Evolutionary conservation across 2,113 vertebrate species (phyloP).

Genomic region (Chloebia gouldiae): DNA sequence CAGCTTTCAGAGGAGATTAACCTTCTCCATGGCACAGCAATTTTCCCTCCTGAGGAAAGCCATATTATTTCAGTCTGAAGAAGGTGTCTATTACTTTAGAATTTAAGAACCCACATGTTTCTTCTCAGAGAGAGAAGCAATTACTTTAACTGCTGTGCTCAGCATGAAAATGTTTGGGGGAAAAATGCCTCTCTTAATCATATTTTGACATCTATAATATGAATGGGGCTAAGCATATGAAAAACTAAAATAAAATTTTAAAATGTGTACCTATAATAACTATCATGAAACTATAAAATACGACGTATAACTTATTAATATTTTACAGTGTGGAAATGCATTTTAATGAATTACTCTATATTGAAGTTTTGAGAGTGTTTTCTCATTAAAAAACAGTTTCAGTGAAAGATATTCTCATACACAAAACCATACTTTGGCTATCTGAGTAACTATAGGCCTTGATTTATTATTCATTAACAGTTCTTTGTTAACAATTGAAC

Average conservation of each 20-base stretch:
- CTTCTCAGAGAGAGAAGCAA: conserved; percentile 51
- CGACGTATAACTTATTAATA: neutral
- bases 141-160: conserved; percentile 57
- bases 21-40: conserved; percentile 47
- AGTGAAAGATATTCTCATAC: neutral
- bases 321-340: neutral
- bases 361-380: neutral
- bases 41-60: conserved; percentile 54
- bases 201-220: conserved; percentile 59
- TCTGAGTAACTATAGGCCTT: neutral
- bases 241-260: conserved; percentile 15
- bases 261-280: neutral
- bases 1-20: conserved; percentile 47
- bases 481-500: neutral
- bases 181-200: conserved; percentile 42
- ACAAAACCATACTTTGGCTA: neutral
- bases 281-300: neutral
- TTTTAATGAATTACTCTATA: neutral
- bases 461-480: neutral
- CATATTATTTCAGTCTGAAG: conserved; percentile 52
- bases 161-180: conserved; percentile 48
- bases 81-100: conserved; percentile 62
- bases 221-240: neutral
- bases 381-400: neutral
- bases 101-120: conserved; percentile 62